These are phyloP conservation scores for Danio albolineatus DNA, from an alignment of 2,797 vertebrate genomes.

Conservation along the genomic window DNA sequence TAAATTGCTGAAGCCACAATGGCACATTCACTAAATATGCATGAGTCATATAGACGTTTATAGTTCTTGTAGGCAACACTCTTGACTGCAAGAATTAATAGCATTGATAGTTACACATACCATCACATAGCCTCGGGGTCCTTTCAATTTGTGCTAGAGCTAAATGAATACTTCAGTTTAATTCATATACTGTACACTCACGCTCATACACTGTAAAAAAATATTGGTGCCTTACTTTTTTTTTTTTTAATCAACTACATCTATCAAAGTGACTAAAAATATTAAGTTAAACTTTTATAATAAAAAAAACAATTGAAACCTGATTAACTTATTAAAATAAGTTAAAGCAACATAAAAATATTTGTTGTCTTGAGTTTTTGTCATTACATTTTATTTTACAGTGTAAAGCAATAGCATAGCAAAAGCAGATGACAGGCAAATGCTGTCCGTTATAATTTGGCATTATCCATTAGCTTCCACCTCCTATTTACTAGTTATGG, in stretches of 20 bases:
- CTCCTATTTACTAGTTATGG: neutral
- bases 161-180: neutral
- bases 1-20: neutral
- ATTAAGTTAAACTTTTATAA: no score
- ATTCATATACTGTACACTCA: neutral
- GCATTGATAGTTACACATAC: neutral
- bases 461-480: neutral
- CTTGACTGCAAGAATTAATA: neutral
- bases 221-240: no score
- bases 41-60: neutral
- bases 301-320: no score
- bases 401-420: neutral
- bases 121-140: neutral
- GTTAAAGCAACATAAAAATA: no score
- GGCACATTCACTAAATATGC: neutral
- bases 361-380: no score
- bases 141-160: neutral
- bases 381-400: no score
- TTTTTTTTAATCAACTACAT: no score
- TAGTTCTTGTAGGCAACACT: neutral
- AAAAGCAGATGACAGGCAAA: neutral
- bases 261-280: no score
- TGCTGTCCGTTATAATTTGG: neutral
- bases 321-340: no score
- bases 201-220: neutral